Evolutionary conservation across 2,888 invertebrate species (phyloP).

Genomic region (Cephus runcator): DNA sequence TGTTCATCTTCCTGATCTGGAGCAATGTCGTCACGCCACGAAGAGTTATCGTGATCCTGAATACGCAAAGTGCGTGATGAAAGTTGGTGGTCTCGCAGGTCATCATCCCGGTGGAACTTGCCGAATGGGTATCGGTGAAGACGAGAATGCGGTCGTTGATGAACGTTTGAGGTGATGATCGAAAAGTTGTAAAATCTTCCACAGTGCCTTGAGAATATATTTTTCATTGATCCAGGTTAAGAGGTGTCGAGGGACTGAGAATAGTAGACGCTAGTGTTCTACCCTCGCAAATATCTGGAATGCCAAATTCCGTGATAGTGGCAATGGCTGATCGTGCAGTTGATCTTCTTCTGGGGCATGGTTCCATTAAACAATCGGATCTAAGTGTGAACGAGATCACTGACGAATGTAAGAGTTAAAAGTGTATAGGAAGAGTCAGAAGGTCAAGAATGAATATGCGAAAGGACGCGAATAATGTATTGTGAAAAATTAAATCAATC

Average conservation of each 20-base stretch:
- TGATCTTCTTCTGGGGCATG: conserved; percentile 66
- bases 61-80: conserved; percentile 74
- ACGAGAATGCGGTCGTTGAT: conserved; percentile 73
- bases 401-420: neutral
- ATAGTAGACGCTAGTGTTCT: conserved; percentile 85
- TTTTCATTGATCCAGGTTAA: conserved; percentile 68
- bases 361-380: neutral
- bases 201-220: neutral
- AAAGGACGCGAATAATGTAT: neutral
- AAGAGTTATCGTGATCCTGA: conserved; percentile 66
- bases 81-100: conserved; percentile 74
- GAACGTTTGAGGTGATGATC: conserved; percentile 70
- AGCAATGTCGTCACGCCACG: conserved; percentile 71
- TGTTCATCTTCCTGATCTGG: conserved; percentile 75
- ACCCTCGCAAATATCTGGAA: conserved; percentile 81
- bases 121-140: conserved; percentile 71
- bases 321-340: conserved; percentile 76
- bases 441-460: neutral
- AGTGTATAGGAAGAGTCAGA: neutral
- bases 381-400: neutral
- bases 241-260: conserved; percentile 73
- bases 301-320: conserved; percentile 77
- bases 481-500: neutral
- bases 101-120: conserved; percentile 87
- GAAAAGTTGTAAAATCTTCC: neutral